phyloP scores from a whole-genome alignment of 35 echinoderm and acorn worm species.

The Stichopus chloronotus region DNA sequence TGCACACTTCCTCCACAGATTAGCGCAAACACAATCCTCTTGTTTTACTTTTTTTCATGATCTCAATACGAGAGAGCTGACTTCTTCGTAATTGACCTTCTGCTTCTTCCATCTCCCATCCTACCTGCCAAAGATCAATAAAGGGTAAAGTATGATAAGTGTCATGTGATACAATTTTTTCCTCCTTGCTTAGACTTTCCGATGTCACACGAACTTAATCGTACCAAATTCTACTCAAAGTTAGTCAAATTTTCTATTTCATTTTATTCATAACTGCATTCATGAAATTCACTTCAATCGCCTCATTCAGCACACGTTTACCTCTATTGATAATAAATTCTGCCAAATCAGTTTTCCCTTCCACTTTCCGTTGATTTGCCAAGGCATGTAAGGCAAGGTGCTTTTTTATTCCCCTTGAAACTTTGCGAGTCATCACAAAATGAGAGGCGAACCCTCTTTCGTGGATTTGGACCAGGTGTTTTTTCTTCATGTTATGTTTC shows the following conservation, averaged over 20 bases:
- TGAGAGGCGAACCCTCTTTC: not conserved
- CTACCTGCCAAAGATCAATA: not conserved
- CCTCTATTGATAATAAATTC: constrained; percentile 56
- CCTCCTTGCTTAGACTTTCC: too few relatives aligned
- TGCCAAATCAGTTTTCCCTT: constrained; percentile 63
- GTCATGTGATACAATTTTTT: too few relatives aligned
- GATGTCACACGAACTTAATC: too few relatives aligned
- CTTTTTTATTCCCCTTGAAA: not conserved
- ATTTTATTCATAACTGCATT: too few relatives aligned
- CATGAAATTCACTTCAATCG: constrained; percentile 5
- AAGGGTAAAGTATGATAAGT: too few relatives aligned
- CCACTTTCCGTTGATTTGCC: constrained; percentile 40
- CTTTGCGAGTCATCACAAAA: constrained; percentile 42
- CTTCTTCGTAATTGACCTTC: not conserved
- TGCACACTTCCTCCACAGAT: constrained; percentile 2
- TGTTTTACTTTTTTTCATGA: not conserved
- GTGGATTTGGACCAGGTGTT: too few relatives aligned
- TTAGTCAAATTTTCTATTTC: too few relatives aligned
- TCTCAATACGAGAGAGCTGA: constrained; percentile 1
- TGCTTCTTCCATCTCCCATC: constrained; percentile 13
- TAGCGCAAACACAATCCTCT: not conserved
- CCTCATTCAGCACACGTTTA: constrained; percentile 8
- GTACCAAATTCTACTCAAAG: too few relatives aligned
- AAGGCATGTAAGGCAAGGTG: constrained; percentile 36
- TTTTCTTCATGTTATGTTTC: not conserved